Conservation (phyloP, 2,113 vertebrate genomes). For the Columba livia region DNA sequence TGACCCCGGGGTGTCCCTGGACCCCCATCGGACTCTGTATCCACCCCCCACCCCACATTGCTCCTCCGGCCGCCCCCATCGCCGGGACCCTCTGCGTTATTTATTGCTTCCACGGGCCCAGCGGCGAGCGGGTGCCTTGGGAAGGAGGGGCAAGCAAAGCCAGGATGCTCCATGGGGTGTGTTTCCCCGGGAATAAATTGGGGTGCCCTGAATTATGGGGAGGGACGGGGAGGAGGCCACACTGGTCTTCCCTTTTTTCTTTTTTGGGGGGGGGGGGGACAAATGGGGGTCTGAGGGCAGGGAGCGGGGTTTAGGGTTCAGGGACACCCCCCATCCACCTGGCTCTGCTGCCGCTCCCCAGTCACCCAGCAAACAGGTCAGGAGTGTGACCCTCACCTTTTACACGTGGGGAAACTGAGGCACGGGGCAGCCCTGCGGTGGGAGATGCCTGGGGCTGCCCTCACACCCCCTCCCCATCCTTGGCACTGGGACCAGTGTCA, state of each 20-base stretch:
- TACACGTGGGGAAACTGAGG: not conserved
- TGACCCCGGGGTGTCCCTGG: not conserved
- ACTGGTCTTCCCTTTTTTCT: not conserved
- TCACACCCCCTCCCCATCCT: not conserved
- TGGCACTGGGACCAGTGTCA: not conserved
- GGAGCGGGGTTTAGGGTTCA: not conserved
- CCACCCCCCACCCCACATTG: not conserved
- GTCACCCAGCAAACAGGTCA: not conserved
- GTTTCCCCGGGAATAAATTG: not conserved
- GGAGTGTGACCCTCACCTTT: not conserved
- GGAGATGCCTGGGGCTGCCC: not conserved
- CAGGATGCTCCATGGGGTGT: not conserved
- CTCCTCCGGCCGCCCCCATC: rapidly evolving
- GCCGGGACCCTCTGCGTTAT: not conserved
- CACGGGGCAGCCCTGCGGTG: not conserved
- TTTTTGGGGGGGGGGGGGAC: too few species aligned
- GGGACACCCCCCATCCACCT: too few species aligned
- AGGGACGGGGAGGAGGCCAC: not conserved
- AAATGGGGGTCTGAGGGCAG: not conserved
- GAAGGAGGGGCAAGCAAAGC: not conserved
- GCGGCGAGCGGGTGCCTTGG: not conserved
- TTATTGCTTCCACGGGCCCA: not conserved
- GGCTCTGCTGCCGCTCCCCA: not conserved
- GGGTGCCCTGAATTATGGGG: not conserved
- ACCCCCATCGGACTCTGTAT: not conserved